Evolutionary conservation across 37 sponge, comb jelly and placozoan genomes (phyloP).

Genomic region (Chondrosia reniformis): DNA sequence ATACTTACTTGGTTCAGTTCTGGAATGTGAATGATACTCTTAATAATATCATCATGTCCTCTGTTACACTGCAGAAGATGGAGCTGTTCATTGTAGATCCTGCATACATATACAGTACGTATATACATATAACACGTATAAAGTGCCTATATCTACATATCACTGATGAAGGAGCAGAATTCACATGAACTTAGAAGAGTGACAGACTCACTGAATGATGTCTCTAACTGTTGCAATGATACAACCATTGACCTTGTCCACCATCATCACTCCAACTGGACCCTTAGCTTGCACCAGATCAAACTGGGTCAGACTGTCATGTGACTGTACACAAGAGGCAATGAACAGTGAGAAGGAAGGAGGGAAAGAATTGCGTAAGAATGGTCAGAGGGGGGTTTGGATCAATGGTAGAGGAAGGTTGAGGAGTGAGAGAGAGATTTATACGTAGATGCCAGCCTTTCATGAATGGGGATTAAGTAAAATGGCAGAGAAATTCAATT

Average conservation of each 20-base stretch:
- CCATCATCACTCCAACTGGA: constrained; percentile 44
- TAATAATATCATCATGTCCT: constrained; percentile 58
- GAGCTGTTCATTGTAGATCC: background rate
- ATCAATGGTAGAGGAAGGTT: background rate
- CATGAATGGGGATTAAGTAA: background rate
- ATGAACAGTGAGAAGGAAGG: too few relatives aligned
- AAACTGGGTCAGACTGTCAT: background rate
- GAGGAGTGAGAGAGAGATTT: background rate
- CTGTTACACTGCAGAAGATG: constrained; percentile 39
- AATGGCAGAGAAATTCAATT: background rate
- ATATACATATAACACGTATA: background rate
- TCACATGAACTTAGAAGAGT: background rate
- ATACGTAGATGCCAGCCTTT: background rate
- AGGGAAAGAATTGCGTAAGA: background rate
- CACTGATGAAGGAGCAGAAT: background rate
- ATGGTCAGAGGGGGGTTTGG: background rate
- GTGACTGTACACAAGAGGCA: too few relatives aligned
- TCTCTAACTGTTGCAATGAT: constrained; percentile 42
- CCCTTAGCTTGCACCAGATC: constrained; percentile 16
- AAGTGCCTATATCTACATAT: background rate
- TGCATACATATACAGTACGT: background rate
- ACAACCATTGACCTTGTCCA: constrained; percentile 57
- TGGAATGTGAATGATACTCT: constrained; percentile 54
- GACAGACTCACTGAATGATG: constrained; percentile 39
- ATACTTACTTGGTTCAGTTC: constrained; percentile 60